These are phyloP conservation scores for Habroteleia sp. DNA, from an alignment of 2,888 invertebrate genomes.

Conservation along the genomic window DNA sequence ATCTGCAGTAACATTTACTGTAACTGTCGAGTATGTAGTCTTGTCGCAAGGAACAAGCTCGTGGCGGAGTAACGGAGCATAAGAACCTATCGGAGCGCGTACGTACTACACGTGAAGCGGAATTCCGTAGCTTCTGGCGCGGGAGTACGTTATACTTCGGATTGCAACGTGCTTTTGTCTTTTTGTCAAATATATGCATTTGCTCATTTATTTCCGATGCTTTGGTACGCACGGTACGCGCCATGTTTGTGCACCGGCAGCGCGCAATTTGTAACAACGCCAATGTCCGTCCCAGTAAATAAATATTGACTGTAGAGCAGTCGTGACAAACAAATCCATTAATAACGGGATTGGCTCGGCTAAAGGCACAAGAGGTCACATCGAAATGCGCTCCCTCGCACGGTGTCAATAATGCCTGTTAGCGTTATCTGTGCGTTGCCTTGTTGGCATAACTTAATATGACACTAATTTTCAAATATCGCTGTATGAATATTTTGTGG, in stretches of 20 bases:
- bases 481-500: slow-evolving; percentile 1
- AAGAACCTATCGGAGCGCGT: slow-evolving; percentile 47
- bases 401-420: slow-evolving; percentile 55
- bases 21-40: slow-evolving; percentile 43
- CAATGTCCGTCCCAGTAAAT: slow-evolving; percentile 72
- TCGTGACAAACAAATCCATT: slow-evolving; percentile 78
- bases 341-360: slow-evolving; percentile 75
- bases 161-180: slow-evolving; percentile 72
- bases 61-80: slow-evolving; percentile 61
- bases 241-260: slow-evolving; percentile 9
- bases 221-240: slow-evolving; percentile 14
- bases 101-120: slow-evolving; percentile 56
- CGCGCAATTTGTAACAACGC: slow-evolving; percentile 67
- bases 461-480: slow-evolving; percentile 44
- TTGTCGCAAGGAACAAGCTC: slow-evolving; percentile 54
- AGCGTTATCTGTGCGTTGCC: slow-evolving; percentile 35
- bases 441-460: slow-evolving; percentile 59
- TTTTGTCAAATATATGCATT: slow-evolving; percentile 73
- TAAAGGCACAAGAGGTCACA: slow-evolving; percentile 58
- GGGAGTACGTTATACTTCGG: slow-evolving; percentile 57
- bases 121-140: slow-evolving; percentile 58
- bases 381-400: slow-evolving; percentile 32
- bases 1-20: slow-evolving; percentile 51
- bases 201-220: slow-evolving; percentile 72
- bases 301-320: slow-evolving; percentile 76